A percentile compares a stretch with the other conserved stretches of the same genome.
Conservation (phyloP, 37 sponge, comb jelly and placozoan genomes). For the Spongilla lacustris region DNA sequence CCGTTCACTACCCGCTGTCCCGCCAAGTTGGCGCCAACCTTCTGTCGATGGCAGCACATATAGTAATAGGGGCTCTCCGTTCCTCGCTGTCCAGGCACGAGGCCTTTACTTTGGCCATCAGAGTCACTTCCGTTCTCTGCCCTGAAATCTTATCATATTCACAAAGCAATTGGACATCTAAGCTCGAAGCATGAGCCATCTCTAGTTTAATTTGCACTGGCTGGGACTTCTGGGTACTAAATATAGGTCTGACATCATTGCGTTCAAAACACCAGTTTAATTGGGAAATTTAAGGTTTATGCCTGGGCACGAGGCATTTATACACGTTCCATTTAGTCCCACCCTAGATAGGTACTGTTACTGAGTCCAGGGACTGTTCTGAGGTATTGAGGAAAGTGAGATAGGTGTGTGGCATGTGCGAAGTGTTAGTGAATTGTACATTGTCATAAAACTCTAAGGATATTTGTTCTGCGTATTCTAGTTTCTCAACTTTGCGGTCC, state of each 20-base stretch:
- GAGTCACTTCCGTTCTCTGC: slow-evolving; percentile 30
- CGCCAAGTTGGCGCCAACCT: slow-evolving; percentile 46
- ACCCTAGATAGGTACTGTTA: not conserved
- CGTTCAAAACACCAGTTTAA: too few species aligned
- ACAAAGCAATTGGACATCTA: slow-evolving; percentile 48
- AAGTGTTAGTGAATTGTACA: not conserved
- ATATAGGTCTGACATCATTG: not conserved
- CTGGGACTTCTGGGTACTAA: not conserved
- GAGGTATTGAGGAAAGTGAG: not conserved
- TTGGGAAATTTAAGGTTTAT: too few species aligned
- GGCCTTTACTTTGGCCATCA: slow-evolving; percentile 74
- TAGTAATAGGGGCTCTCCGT: slow-evolving; percentile 83
- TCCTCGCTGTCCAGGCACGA: slow-evolving; percentile 47
- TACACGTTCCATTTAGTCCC: not conserved
- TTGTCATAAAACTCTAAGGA: not conserved
- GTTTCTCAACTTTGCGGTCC: not conserved
- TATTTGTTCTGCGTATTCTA: not conserved
- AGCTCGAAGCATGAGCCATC: slow-evolving; percentile 11
- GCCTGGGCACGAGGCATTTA: not conserved
- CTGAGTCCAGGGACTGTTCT: not conserved
- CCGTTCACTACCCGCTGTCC: not conserved
- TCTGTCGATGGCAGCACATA: slow-evolving; percentile 93
- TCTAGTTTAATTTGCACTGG: not conserved
- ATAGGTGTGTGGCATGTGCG: not conserved
- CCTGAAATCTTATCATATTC: slow-evolving; percentile 71